A percentile compares a stretch with the other conserved stretches of the same genome.
Conservation (phyloP, 1,140 invertebrate species). For the Drosophila arizonae region DNA sequence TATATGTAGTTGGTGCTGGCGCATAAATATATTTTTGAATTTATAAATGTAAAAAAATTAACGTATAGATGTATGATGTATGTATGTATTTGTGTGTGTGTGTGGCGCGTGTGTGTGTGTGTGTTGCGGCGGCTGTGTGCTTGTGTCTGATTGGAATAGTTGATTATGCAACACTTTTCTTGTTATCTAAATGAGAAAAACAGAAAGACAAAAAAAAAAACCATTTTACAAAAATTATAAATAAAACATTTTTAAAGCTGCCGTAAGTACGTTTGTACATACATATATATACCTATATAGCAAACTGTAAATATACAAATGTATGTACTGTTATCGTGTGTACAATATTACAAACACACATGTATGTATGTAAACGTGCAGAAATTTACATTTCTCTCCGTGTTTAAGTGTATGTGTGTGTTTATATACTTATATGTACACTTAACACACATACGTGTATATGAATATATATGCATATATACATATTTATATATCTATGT, state of each 20-base stretch:
- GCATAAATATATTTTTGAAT: constrained; percentile 4
- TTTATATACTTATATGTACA: neutral
- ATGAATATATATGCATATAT: neutral
- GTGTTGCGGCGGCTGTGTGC: neutral
- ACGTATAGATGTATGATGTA: constrained; percentile 2
- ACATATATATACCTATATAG: neutral
- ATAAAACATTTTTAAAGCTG: constrained; percentile 16
- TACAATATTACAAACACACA: neutral
- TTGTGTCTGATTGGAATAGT: neutral
- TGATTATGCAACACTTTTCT: constrained; percentile 13
- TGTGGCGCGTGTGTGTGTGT: neutral
- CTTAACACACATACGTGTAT: neutral
- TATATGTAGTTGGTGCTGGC: neutral
- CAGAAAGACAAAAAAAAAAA: neutral
- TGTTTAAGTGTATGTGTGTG: constrained; percentile 26
- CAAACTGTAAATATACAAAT: neutral
- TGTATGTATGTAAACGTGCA: neutral
- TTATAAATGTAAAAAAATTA: constrained; percentile 7
- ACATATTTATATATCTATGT: neutral
- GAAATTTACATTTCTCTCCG: neutral
- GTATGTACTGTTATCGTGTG: neutral
- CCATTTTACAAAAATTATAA: constrained; percentile 9
- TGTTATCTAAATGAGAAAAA: constrained; percentile 17
- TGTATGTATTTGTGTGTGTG: neutral
- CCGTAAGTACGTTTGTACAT: constrained; percentile 5